These are phyloP conservation scores for Leptopilina drosophilae DNA, from an alignment of 2,888 invertebrate genomes.

Conservation along the genomic window DNA sequence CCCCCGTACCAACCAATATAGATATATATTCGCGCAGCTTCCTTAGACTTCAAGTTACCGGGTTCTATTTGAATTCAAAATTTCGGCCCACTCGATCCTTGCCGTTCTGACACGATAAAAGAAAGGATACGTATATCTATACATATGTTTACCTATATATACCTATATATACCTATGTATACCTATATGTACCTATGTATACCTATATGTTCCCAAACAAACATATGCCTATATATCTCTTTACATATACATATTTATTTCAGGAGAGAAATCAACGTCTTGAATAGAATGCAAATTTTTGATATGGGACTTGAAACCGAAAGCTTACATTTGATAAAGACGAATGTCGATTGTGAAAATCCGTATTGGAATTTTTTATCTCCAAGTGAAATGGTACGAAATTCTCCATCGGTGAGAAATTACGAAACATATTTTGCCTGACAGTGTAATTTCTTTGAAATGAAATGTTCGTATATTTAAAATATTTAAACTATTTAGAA, in stretches of 20 bases:
- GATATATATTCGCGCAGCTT: conserved; percentile 34
- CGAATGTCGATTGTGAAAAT: conserved; percentile 10
- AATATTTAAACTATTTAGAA: too few species aligned
- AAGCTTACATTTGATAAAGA: conserved; percentile 35
- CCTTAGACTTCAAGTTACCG: conserved; percentile 44
- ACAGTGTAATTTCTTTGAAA: too few species aligned
- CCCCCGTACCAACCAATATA: conserved; percentile 47
- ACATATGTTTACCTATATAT: not conserved
- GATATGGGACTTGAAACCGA: conserved; percentile 14
- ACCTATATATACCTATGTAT: too few species aligned
- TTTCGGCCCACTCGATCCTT: conserved; percentile 48
- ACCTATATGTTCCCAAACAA: too few species aligned
- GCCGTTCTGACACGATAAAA: conserved; percentile 33
- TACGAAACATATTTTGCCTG: too few species aligned
- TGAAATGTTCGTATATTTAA: too few species aligned
- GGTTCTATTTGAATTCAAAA: conserved; percentile 51
- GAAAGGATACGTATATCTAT: not conserved
- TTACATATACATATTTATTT: not conserved
- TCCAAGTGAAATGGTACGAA: not conserved
- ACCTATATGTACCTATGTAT: too few species aligned
- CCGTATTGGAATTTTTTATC: conserved; percentile 19
- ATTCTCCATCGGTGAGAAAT: not conserved
- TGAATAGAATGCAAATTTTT: conserved; percentile 23
- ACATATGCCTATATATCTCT: too few species aligned
- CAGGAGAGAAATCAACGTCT: conserved; percentile 26